Conservation (phyloP, 2,797 vertebrate species). For the Rachycentron canadum region DNA sequence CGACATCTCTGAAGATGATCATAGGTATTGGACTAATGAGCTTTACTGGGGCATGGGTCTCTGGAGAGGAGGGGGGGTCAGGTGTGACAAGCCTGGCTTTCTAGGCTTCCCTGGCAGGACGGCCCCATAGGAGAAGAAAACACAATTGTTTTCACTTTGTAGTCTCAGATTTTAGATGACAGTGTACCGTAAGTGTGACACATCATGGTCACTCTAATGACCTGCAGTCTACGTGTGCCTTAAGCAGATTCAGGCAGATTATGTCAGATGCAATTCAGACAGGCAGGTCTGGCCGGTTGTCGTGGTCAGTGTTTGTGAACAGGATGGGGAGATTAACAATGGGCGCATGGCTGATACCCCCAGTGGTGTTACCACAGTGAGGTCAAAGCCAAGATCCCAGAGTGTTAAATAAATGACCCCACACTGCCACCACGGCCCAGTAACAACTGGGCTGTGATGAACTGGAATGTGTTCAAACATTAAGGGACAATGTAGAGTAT, state of each 20-base stretch:
- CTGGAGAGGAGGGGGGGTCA: conserved; percentile 72
- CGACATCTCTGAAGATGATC: conserved; percentile 87
- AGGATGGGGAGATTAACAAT: conserved; percentile 80
- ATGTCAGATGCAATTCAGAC: conserved; percentile 86
- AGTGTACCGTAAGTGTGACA: conserved; percentile 79
- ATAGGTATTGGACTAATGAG: conserved; percentile 87
- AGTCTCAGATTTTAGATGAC: conserved; percentile 78
- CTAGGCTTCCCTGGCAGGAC: conserved; percentile 68
- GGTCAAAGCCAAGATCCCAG: conserved; percentile 81
- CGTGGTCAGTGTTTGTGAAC: conserved; percentile 82
- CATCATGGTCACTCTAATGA: conserved; percentile 82
- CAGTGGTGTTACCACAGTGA: conserved; percentile 74
- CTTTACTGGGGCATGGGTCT: conserved; percentile 84
- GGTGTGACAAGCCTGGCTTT: conserved; percentile 77
- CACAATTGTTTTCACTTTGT: conserved; percentile 80
- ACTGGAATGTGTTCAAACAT: conserved; percentile 77
- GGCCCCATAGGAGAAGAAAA: conserved; percentile 77
- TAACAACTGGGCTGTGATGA: conserved; percentile 61
- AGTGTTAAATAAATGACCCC: conserved; percentile 83
- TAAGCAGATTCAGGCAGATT: conserved; percentile 86
- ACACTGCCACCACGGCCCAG: conserved; percentile 66
- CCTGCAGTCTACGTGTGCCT: conserved; percentile 81
- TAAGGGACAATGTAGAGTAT: conserved; percentile 55
- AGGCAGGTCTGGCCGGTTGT: conserved; percentile 78
- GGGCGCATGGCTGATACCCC: conserved; percentile 80